A percentile compares a stretch with the other conserved stretches of the same genome.
Conservation (phyloP, 2,888 invertebrate species). For the Euplagia quadripunctaria region DNA sequence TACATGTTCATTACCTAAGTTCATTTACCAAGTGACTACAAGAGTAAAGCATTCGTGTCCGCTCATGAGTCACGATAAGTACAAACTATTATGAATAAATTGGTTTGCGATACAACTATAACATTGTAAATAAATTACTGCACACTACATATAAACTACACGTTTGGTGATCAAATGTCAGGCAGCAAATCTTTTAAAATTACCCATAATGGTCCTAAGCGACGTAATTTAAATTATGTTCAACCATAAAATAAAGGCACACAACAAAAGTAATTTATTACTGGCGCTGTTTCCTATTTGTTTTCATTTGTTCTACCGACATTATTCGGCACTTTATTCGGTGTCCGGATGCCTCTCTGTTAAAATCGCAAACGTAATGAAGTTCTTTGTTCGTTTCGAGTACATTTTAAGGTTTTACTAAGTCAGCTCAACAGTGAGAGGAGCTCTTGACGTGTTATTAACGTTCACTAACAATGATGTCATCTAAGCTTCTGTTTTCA, state of each 20-base stretch:
- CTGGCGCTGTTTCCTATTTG: conserved; percentile 72
- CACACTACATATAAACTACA: conserved; percentile 17
- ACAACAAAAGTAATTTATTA: conserved; percentile 70
- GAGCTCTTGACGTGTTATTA: conserved; percentile 48
- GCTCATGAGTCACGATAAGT: not conserved
- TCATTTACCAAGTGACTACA: not conserved
- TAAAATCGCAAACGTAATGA: conserved; percentile 69
- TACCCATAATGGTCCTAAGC: conserved; percentile 53
- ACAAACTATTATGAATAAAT: not conserved
- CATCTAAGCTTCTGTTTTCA: conserved; percentile 34
- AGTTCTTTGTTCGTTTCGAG: conserved; percentile 65
- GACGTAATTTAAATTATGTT: conserved; percentile 64
- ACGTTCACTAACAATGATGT: conserved; percentile 31
- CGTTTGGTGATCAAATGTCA: conserved; percentile 24
- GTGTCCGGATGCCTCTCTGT: conserved; percentile 59
- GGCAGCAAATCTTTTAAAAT: conserved; percentile 51
- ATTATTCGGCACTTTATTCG: conserved; percentile 74
- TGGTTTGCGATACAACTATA: not conserved
- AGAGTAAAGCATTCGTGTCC: not conserved
- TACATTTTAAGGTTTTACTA: conserved; percentile 51
- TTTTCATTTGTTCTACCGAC: conserved; percentile 76
- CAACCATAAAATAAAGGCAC: conserved; percentile 70
- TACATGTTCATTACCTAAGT: not conserved
- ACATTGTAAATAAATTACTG: not conserved
- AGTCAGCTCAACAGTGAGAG: conserved; percentile 37